Evolutionary conservation across 2,797 vertebrate genomes (phyloP), one percentile per base, ranked within the genome.

Genomic region (Florisuga fusca): DNA sequence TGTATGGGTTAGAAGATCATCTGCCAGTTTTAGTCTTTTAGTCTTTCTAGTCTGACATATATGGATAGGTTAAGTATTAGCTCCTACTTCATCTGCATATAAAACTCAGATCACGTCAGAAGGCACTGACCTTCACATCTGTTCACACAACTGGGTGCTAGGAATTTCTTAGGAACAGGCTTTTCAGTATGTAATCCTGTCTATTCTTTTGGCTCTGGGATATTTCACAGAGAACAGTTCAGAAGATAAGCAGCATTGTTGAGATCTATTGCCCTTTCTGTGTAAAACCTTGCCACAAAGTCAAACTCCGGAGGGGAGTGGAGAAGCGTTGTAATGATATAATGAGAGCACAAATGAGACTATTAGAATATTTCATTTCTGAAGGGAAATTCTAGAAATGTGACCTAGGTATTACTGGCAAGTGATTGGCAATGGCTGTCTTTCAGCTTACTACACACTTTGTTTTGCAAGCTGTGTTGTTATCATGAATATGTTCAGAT

Each of bases 81-180:
- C 38, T 88, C 50, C 11, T 78, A 23, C 2, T 45, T 80, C 43
- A 84, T 54, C 26, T 84, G 45, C 41, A 31, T 67, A 10, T 64
- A 26, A 91, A 71, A 48, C 11, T 5, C 55, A 59, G 31, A 59
- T 8, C 15, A 63, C 0, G 0, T 36, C 26, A 57, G 58, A 64
- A 88, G 31, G 2, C 38, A 54, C 16, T 48, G 38, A 69, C 41
- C 11, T 90, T 77, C 73, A 58, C 26, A 43, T 77, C 33, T 72
- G 38, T 68, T 84, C 90, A 67, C 29, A 43, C 9, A 64, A 46
- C 15, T 75, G 23, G 34, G 9, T 80, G 31, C 7, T 34, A 54
- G 64, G 62, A 77, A 74, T 84, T 72, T 69, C 41, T 43, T n/a
- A 55, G 34, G 34, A 66, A 41, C 9, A 59, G 10, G 14, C 0